These are phyloP conservation scores for Spisula solida DNA, from an alignment of 2,888 invertebrate genomes.

Conservation along the genomic window DNA sequence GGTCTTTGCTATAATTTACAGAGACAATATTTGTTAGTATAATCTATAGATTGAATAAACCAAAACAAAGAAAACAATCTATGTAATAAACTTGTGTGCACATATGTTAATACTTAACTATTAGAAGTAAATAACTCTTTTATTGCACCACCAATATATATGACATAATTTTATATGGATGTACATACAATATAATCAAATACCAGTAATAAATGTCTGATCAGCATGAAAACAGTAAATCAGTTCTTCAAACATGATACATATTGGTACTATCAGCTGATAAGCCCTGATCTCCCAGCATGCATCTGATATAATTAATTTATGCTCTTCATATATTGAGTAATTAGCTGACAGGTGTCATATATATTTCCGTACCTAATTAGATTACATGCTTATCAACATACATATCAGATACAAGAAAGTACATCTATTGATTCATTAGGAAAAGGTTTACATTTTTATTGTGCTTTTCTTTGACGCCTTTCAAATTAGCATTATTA, in stretches of 20 bases:
- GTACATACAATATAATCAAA: neutral
- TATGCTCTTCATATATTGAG: neutral
- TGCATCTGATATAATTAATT: neutral
- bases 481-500: too few relatives aligned
- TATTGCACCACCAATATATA: neutral
- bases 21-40: constrained; percentile 26
- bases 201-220: neutral
- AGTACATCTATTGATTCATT: neutral
- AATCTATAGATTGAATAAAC: neutral
- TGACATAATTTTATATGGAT: neutral
- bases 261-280: neutral
- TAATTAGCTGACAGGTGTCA: constrained; percentile 15
- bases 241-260: neutral
- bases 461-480: neutral
- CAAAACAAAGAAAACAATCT: neutral
- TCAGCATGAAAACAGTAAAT: neutral
- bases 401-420: neutral
- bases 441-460: neutral
- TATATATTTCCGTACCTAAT: neutral
- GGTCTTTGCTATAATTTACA: neutral
- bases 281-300: neutral
- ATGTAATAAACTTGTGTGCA: too few relatives aligned
- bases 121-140: neutral
- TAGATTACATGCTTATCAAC: constrained; percentile 3
- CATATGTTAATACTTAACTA: too few relatives aligned